Evolutionary conservation across 2,888 invertebrate species (phyloP).

Genomic region (Lamellibrachia columna): DNA sequence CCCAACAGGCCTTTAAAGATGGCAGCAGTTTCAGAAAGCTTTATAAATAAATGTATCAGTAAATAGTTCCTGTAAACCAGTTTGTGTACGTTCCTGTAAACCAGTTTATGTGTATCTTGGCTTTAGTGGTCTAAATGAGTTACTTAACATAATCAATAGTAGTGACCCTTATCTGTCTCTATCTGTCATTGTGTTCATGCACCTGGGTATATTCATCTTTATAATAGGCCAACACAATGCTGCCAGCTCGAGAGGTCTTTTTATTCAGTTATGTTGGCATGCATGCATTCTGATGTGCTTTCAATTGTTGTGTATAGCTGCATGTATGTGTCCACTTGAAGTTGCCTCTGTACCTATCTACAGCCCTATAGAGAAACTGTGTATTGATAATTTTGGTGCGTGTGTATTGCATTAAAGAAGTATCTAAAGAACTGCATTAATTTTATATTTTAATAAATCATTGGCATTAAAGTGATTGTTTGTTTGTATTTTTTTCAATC

Average conservation of each 20-base stretch:
- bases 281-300: conserved; percentile 22
- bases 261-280: conserved; percentile 23
- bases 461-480: neutral
- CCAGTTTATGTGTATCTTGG: conserved; percentile 18
- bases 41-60: neutral
- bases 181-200: conserved; percentile 16
- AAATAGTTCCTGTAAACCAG: conserved; percentile 6
- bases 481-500: conserved; percentile 13
- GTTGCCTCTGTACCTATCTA: conserved; percentile 13
- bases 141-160: conserved; percentile 19
- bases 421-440: conserved; percentile 20
- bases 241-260: conserved; percentile 13
- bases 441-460: neutral
- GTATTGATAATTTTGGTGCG: conserved; percentile 1
- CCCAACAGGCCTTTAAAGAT: neutral
- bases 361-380: neutral
- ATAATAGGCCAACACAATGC: conserved; percentile 13
- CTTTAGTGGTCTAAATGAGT: neutral
- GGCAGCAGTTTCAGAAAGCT: neutral
- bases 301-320: neutral
- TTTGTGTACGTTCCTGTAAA: neutral
- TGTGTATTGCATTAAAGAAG: neutral
- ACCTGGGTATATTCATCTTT: neutral
- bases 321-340: conserved; percentile 18
- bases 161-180: conserved; percentile 21